A percentile compares a stretch with the other conserved stretches of the same genome.
These are phyloP conservation scores for Chaenogobius annularis DNA, from an alignment of 2,113 vertebrate genomes.

Conservation along the genomic window DNA sequence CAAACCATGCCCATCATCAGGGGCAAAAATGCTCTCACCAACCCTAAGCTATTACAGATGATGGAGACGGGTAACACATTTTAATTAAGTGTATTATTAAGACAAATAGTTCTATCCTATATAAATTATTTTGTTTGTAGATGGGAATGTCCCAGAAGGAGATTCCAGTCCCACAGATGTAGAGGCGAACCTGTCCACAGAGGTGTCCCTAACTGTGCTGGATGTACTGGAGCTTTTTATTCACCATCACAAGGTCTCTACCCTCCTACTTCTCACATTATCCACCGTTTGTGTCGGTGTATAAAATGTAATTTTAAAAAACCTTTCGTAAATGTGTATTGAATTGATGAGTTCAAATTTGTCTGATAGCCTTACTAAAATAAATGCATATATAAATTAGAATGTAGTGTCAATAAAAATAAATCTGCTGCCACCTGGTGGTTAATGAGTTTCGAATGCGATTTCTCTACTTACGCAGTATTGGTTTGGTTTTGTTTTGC, in stretches of 20 bases:
- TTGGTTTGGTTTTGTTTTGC: conserved; percentile 19
- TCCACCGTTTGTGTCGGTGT: background rate
- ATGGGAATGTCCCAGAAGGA: conserved; percentile 84
- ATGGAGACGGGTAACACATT: conserved; percentile 85
- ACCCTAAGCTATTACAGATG: conserved; percentile 95
- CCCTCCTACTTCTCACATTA: background rate
- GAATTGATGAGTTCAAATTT: background rate
- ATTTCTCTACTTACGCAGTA: background rate
- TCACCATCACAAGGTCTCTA: conserved; percentile 87
- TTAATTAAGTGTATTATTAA: conserved; percentile 23
- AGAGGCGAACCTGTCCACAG: conserved; percentile 92
- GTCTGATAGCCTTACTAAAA: background rate
- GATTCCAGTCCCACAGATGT: conserved; percentile 91
- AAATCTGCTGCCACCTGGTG: conserved; percentile 51
- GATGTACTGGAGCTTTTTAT: conserved; percentile 92
- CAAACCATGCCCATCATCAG: conserved; percentile 97
- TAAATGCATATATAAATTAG: background rate
- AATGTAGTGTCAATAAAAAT: background rate
- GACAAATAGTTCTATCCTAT: background rate
- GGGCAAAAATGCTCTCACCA: conserved; percentile 93
- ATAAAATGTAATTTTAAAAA: background rate
- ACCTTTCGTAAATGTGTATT: background rate
- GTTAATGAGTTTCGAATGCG: background rate
- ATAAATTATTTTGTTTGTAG: conserved; percentile 43
- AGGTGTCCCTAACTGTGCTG: conserved; percentile 90